Evolutionary conservation across 92 coral and sea anemone species (phyloP), one percentile per base, ranked within the genome.

Genomic region (Phenganax stokvisi): DNA sequence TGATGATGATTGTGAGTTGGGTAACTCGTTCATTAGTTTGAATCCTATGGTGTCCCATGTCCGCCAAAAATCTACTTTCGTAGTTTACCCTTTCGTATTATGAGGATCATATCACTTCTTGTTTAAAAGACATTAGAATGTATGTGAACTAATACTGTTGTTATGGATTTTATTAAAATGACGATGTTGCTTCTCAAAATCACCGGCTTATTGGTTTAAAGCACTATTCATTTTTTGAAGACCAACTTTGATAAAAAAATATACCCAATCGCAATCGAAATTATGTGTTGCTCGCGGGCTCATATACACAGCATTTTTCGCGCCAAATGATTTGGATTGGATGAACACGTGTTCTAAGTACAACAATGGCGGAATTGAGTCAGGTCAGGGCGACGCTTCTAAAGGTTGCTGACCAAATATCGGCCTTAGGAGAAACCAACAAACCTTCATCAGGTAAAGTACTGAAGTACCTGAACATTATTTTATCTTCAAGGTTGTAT

Each of bases 271-370:
- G 67, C 67, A 61, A 61, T 61, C 67, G 8, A 61, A 61, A 27
- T 66, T 30, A 37, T 37, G 47, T 37, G 72, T 29, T 66, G 72
- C 31, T 66, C 72, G 72, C 72, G 0, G 72, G 72, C 72, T 29
- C 72, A 66, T 30, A 37, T 37, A 1, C 3, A 37, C 47, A 6
- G 15, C 20, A 66, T 66, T 66, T 66, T 20, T 20, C 25, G 25
- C 25, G 25, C 25, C 25, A 20, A 20, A 20, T 20, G 25, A 20
- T 20, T 20, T 20, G 25, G 25, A 20, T 20, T 20, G 25, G 25
- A 20, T 20, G 25, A 20, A 20, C 25, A 20, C 25, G 25, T 20
- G 25, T 20, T 20, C 25, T 20, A 20, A 20, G 25, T 20, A 20
- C 25, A 9, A 15, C 65, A 59, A 59, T 59, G 65, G 65, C 65